Evolutionary conservation across 2,888 invertebrate genomes (phyloP).

Genomic region (Brachypterus glaber): DNA sequence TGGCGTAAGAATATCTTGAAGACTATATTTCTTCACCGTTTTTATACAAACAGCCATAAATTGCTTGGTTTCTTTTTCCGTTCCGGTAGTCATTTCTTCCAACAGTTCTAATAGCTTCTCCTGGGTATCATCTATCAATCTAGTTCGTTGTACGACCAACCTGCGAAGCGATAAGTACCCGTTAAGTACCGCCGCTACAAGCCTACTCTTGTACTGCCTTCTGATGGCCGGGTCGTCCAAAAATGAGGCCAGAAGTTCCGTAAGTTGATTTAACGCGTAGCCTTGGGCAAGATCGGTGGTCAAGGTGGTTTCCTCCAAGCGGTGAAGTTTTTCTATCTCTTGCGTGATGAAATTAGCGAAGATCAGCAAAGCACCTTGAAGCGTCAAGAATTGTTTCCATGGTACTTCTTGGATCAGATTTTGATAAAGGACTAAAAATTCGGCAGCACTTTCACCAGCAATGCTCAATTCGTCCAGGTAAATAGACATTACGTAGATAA

Average conservation of each 20-base stretch:
- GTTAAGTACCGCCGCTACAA: slow-evolving; percentile 85
- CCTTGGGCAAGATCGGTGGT: slow-evolving; percentile 91
- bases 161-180: slow-evolving; percentile 86
- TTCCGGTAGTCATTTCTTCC: slow-evolving; percentile 93
- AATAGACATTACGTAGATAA: slow-evolving; percentile 77
- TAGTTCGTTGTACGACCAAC: slow-evolving; percentile 87
- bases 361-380: slow-evolving; percentile 74
- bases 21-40: slow-evolving; percentile 83
- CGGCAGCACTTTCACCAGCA: slow-evolving; percentile 86
- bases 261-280: slow-evolving; percentile 77
- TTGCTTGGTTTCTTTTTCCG: slow-evolving; percentile 89
- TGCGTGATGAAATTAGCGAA: slow-evolving; percentile 78
- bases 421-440: slow-evolving; percentile 82
- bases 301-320: slow-evolving; percentile 83
- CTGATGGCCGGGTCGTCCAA: slow-evolving; percentile 80
- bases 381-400: slow-evolving; percentile 89
- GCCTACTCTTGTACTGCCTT: slow-evolving; percentile 78
- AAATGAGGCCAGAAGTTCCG: slow-evolving; percentile 80
- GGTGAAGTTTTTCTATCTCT: slow-evolving; percentile 82
- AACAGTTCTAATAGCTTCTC: slow-evolving; percentile 85
- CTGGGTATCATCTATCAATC: slow-evolving; percentile 93
- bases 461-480: slow-evolving; percentile 78
- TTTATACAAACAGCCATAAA: slow-evolving; percentile 97
- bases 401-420: slow-evolving; percentile 75
- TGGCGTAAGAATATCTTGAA: slow-evolving; percentile 89